Conservation (phyloP, 2,797 vertebrate species). For the Takifugu ocellatus region DNA sequence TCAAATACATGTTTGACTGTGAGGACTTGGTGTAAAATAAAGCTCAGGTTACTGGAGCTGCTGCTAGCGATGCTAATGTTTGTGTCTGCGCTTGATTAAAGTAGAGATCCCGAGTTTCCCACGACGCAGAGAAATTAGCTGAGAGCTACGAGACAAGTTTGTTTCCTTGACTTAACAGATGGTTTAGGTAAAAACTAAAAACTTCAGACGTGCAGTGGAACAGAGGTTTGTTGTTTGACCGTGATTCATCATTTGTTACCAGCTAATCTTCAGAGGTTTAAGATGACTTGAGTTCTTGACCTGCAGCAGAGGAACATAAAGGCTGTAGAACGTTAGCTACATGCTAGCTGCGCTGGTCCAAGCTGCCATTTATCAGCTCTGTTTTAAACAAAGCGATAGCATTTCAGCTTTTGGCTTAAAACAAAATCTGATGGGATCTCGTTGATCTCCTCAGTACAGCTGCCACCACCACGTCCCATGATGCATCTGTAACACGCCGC, state of each 20-base stretch:
- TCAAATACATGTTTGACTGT: too few relatives aligned
- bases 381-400: not conserved
- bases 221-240: too few relatives aligned
- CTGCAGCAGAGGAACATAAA: not conserved
- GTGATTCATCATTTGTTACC: too few relatives aligned
- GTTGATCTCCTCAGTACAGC: slow-evolving; percentile 22
- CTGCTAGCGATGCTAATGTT: not conserved
- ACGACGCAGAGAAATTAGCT: too few relatives aligned
- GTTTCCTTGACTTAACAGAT: too few relatives aligned
- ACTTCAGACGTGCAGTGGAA: too few relatives aligned
- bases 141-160: too few relatives aligned
- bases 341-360: not conserved
- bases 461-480: slow-evolving; percentile 28
- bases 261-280: too few relatives aligned
- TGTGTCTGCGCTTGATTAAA: too few relatives aligned
- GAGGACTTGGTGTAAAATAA: not conserved
- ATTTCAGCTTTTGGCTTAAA: slow-evolving; percentile 22
- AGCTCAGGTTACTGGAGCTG: not conserved
- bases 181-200: too few relatives aligned
- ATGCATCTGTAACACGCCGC: slow-evolving; percentile 35
- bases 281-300: not conserved
- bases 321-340: not conserved
- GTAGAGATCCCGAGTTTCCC: too few relatives aligned
- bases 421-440: slow-evolving; percentile 22
- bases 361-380: slow-evolving; percentile 1